Evolutionary conservation across 2,888 invertebrate genomes (phyloP), one percentile per base, ranked within the genome.

Genomic region (Eristalinus sepulchralis): DNA sequence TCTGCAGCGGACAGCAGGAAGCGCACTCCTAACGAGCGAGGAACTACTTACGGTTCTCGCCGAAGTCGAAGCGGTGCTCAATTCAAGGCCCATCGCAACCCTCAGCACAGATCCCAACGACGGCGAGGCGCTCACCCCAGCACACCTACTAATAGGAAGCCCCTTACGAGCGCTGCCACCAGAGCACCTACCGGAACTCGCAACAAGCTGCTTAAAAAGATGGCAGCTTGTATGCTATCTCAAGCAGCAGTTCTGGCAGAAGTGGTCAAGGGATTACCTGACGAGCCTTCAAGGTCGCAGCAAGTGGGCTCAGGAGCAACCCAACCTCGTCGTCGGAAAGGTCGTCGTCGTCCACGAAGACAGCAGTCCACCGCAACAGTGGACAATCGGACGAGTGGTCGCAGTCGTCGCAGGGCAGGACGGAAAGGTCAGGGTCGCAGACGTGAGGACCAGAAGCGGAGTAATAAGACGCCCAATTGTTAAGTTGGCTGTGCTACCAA

Each of bases 51-150:
- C 88, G 8, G 72, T 88, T 1, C 60, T 88, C 1, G 60, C 84
- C 22, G 87, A 89, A 87, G 78, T 88, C 2, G 88, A 89, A 78
- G 85, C 88, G 3, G 84, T 88, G 53, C 70, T 89, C 13, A 89
- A 89, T 67, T 88, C 89, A 13, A 78, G 88, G 2, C 88, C 89
- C 1, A 31, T 88, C 13, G 86, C 13, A n/a, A n/a, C n/a, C n/a
- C n/a, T n/a, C n/a, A n/a, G n/a, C n/a, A 60, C 82, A 22, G 84
- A 88, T 57, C 88, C 88, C 8, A 88, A 88, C 73, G 88, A 88
- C 60, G 70, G 83, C 9, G 77, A 81, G 79, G 88, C 89, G 0
- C 47, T 89, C 0, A 88, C n/a, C n/a, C n/a, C n/a, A n/a, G n/a
- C n/a, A n/a, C n/a, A 81, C 36, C 72, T 88, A 0, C 57, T 84